These are phyloP conservation scores for Ceryle rudis DNA, from an alignment of 2,797 vertebrate genomes.

Conservation along the genomic window DNA sequence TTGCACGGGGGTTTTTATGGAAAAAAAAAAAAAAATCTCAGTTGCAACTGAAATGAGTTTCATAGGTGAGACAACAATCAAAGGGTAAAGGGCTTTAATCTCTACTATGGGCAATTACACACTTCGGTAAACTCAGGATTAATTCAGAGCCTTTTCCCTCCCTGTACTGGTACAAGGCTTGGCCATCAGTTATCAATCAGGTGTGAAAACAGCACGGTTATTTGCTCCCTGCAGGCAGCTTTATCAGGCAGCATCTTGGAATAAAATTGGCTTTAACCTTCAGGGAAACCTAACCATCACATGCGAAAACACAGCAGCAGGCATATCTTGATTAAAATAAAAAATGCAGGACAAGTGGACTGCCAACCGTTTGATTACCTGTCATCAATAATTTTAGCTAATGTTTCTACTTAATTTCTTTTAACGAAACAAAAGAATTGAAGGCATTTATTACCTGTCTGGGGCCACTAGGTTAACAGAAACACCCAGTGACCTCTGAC, in stretches of 20 bases:
- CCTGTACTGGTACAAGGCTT: background rate
- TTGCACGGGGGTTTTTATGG: background rate
- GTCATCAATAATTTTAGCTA: slow-evolving; percentile 4
- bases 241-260: background rate
- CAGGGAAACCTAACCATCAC: background rate
- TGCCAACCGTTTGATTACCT: background rate
- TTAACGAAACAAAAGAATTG: background rate
- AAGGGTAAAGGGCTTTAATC: slow-evolving; percentile 29
- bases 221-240: background rate
- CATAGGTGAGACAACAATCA: background rate
- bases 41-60: background rate
- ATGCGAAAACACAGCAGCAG: background rate
- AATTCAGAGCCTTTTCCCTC: background rate
- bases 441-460: background rate
- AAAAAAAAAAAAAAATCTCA: background rate
- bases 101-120: background rate
- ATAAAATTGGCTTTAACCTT: slow-evolving; percentile 22
- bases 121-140: background rate
- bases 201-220: slow-evolving; percentile 30
- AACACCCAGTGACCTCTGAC: background rate
- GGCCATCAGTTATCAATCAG: background rate
- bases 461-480: background rate
- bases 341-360: background rate
- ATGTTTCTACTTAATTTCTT: background rate
- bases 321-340: background rate